Evolutionary conservation across 2,888 invertebrate genomes (phyloP), one percentile per base, ranked within the genome.

Genomic region (Molorchus minor): DNA sequence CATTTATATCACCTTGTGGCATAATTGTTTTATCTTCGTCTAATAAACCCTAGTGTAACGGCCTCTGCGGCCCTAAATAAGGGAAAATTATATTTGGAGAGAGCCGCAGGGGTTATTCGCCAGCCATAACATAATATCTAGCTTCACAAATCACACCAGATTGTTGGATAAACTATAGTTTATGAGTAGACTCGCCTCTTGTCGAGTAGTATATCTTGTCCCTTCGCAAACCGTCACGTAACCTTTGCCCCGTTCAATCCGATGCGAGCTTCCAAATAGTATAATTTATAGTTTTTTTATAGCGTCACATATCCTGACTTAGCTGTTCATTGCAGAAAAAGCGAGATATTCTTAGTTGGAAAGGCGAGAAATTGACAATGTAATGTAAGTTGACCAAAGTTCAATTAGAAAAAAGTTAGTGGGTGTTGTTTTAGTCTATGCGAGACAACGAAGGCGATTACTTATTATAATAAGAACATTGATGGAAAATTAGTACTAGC

Each of bases 251-350:
- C 49, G 49, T 49, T 49, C 49, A 38, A 38, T 49, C 49, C 49
- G 25, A 49, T 5, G 49, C 49, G 17, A 19, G 49, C 49, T n/a
- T 10, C 49, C 38, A 35, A 49, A 49, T 49, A 49, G 49, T 49
- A 49, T 38, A 49, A 49, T 49, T 49, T 49, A 49, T 49, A 49
- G 49, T 49, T 49, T 49, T 47, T 49, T 49, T 49, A 49, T 49
- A 49, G 49, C 49, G 21, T 49, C 49, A 25, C 47, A 12, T 29
- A 25, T 35, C 38, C 16, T 38, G 49, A 12, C 49, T 38, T 33
- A 33, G 33, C n/a, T n/a, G n/a, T n/a, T n/a, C n/a, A n/a, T n/a
- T n/a, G n/a, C n/a, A n/a, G n/a, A n/a, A n/a, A n/a, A n/a, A n/a
- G n/a, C n/a, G n/a, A n/a, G n/a, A n/a, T n/a, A n/a, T n/a, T n/a